Base-by-base conservation (phyloP, 2,888 invertebrate species). In the Blera fallax region DNA sequence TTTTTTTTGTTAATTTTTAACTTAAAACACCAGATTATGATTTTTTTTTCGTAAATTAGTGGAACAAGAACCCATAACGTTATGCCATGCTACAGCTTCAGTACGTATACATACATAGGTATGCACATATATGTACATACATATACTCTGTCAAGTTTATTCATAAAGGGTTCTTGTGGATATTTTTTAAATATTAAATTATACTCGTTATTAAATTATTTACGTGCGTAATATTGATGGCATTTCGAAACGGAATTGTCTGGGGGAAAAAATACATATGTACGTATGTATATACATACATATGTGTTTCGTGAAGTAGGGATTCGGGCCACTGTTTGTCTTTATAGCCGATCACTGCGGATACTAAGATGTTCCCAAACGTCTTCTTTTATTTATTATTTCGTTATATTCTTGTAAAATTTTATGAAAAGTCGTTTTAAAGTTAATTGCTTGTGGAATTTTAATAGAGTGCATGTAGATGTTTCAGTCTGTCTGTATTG, bases 21-120 rank as follows among this genome's bases (percentile, higher is more conserved):
- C 34, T 56, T 43, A 45, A 70, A 56, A 32, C 21, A 16, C 11
- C 40, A 16, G 67, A 40, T 72, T 56, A 50, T 62, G 18, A 73
- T 62, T 43, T 50, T 32, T 43, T 40, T 64, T 62, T 27, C 8
- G 8, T 48, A 62, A 74, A 64, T 74, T 52, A 52, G 50, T 64
- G 40, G 16, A 73, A 62, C 40, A 40, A 64, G 40, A 52, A 2
- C 62, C 34, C 24, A 69, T 27, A 54, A 27, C 18, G 40, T 54
- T 65, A 24, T 21, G 3, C 18, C 34, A 32, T 48, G 11, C 10
- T 14, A 40, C 14, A 3, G 14, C 14, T 40, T 4, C 18, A 45
- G 7, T 45, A 18, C 18, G 1, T 24, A 24, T 24, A 24, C 24
- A 24, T 24, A 24, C 24, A 24, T 24, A 24, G 24, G 11, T 50